These are phyloP conservation scores for Protosalanx chinensis DNA, from an alignment of 2,797 vertebrate genomes.

Conservation along the genomic window DNA sequence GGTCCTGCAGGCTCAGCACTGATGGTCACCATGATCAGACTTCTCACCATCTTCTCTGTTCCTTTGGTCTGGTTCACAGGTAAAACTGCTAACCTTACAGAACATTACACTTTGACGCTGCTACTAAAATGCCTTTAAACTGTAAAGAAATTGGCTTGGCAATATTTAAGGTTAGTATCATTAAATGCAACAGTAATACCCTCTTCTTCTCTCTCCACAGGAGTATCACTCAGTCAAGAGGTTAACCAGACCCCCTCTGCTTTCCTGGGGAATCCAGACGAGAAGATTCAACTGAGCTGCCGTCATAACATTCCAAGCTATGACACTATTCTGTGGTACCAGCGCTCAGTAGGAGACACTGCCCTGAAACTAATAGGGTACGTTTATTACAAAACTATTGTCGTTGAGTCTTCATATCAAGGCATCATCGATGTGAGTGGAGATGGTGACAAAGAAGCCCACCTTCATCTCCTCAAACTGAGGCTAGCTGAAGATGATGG, in stretches of 20 bases:
- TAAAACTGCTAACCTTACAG: not conserved
- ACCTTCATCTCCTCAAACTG: not conserved
- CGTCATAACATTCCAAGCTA: slow-evolving; percentile 6
- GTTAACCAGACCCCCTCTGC: slow-evolving; percentile 17
- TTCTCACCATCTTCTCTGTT: slow-evolving; percentile 21
- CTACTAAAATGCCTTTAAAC: no score
- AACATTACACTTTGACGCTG: not conserved
- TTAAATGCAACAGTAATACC: not conserved
- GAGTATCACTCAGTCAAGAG: not conserved
- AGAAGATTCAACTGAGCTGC: slow-evolving; percentile 13
- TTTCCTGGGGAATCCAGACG: not conserved
- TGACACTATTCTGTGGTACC: slow-evolving; percentile 34
- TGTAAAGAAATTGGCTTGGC: no score
- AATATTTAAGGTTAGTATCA: no score
- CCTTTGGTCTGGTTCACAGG: slow-evolving; percentile 35
- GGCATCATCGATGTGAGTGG: slow-evolving; percentile 10
- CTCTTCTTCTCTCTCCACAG: not conserved
- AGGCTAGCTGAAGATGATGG: not conserved
- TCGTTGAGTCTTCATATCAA: not conserved
- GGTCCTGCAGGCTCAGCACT: not conserved
- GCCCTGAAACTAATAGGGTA: slow-evolving; percentile 23
- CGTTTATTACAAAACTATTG: not conserved
- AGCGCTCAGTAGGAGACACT: slow-evolving; percentile 8
- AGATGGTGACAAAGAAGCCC: not conserved
- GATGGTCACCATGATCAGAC: slow-evolving; percentile 10